These are phyloP conservation scores for Schizopygopsis malacanthus DNA, from an alignment of 2,797 vertebrate genomes.

Conservation along the genomic window DNA sequence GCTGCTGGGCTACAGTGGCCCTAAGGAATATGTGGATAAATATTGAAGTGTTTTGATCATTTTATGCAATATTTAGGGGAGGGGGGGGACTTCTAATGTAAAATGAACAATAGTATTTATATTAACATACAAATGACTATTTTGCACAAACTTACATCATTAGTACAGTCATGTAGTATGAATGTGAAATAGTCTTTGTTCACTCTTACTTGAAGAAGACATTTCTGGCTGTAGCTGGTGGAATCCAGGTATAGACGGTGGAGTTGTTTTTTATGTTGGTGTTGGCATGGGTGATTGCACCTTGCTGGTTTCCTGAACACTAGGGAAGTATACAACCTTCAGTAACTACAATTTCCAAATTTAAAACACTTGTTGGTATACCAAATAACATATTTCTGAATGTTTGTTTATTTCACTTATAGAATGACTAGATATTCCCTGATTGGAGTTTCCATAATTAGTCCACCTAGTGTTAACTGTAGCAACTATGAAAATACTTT, in stretches of 20 bases:
- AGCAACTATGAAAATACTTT: no score
- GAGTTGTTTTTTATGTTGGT: slow-evolving; percentile 69
- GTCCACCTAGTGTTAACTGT: background rate
- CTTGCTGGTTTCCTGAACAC: slow-evolving; percentile 69
- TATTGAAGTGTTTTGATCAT: background rate
- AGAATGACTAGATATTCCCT: background rate
- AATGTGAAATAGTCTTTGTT: background rate
- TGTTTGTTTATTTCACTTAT: background rate
- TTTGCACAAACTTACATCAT: background rate
- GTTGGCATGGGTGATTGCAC: slow-evolving; percentile 75
- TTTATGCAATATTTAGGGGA: background rate
- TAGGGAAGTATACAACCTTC: slow-evolving; percentile 37
- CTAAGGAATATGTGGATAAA: slow-evolving; percentile 59
- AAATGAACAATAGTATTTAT: background rate
- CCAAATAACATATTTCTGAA: background rate
- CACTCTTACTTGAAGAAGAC: slow-evolving; percentile 70
- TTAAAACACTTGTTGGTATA: background rate
- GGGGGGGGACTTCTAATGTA: background rate
- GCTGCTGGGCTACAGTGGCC: slow-evolving; percentile 72
- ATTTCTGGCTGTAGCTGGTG: slow-evolving; percentile 49
- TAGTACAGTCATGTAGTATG: background rate
- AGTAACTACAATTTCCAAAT: background rate
- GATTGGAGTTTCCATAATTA: background rate
- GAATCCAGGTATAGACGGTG: slow-evolving; percentile 70
- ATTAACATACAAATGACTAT: background rate